These are phyloP conservation scores for Diploptera punctata DNA, from an alignment of 2,888 invertebrate species.

Conservation along the genomic window DNA sequence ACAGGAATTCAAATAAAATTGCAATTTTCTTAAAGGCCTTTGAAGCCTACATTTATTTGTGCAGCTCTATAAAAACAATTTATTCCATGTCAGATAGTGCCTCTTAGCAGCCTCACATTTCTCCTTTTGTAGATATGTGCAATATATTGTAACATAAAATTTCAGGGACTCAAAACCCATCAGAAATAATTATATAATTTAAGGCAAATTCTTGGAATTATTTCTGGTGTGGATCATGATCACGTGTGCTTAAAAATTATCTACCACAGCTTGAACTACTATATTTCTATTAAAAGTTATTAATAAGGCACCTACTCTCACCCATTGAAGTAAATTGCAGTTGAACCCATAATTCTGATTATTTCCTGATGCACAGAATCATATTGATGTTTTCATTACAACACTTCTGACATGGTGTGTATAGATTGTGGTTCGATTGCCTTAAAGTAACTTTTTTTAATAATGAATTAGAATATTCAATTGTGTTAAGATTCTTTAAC, in stretches of 20 bases:
- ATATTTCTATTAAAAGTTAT: too few relatives aligned
- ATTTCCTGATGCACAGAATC: neutral
- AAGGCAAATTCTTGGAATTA: neutral
- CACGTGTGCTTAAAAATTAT: too few relatives aligned
- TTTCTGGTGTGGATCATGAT: neutral
- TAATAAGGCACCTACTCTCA: too few relatives aligned
- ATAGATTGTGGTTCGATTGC: slow-evolving; percentile 1
- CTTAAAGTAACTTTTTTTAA: neutral
- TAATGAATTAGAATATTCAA: neutral
- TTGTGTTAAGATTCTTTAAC: neutral
- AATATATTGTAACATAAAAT: neutral
- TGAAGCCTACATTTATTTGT: neutral
- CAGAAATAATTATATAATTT: neutral
- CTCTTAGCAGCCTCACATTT: neutral
- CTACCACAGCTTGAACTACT: too few relatives aligned
- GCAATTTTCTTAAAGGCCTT: neutral
- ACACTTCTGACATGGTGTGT: neutral
- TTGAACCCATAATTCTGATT: too few relatives aligned
- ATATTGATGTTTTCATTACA: neutral
- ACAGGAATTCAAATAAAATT: neutral
- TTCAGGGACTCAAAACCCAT: neutral
- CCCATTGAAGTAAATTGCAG: too few relatives aligned
- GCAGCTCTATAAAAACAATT: neutral
- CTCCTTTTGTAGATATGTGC: neutral
- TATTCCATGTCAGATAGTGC: slow-evolving; percentile 1